Evolutionary conservation across 2,797 vertebrate species (phyloP).

Genomic region (Falco cherrug): DNA sequence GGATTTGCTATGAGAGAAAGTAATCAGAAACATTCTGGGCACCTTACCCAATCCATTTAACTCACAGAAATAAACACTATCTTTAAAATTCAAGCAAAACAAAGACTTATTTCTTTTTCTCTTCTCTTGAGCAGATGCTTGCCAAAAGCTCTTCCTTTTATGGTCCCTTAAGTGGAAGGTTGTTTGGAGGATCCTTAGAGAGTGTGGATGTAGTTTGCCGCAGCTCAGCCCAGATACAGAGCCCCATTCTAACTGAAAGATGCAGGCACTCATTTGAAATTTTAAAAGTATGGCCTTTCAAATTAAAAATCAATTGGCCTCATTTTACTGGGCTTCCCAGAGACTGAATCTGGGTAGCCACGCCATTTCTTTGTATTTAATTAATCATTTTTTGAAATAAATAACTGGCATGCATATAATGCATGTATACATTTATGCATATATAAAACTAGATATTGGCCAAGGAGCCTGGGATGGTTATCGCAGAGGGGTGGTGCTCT

Average conservation of each 20-base stretch:
- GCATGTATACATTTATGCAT: background rate
- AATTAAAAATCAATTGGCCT: constrained; percentile 45
- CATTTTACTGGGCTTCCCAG: background rate
- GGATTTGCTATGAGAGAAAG: background rate
- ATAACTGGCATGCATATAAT: background rate
- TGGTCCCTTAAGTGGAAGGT: background rate
- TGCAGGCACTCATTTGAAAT: background rate
- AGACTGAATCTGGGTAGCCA: background rate
- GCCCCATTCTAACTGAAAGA: background rate
- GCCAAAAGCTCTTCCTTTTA: background rate
- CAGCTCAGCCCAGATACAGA: background rate
- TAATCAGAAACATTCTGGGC: background rate
- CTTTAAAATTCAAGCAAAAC: background rate
- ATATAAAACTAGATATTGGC: background rate
- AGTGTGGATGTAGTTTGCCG: background rate
- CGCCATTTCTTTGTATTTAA: background rate
- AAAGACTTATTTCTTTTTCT: background rate
- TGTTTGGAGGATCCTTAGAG: background rate
- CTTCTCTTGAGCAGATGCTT: background rate
- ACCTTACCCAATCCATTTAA: background rate
- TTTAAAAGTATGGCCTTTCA: constrained; percentile 30
- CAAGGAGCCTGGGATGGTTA: background rate
- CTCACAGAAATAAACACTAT: background rate
- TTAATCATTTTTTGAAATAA: constrained; percentile 14
- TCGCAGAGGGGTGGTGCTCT: background rate